phyloP scores from a whole-genome alignment of 2,797 vertebrate species.

The Cyclura pinguis region DNA sequence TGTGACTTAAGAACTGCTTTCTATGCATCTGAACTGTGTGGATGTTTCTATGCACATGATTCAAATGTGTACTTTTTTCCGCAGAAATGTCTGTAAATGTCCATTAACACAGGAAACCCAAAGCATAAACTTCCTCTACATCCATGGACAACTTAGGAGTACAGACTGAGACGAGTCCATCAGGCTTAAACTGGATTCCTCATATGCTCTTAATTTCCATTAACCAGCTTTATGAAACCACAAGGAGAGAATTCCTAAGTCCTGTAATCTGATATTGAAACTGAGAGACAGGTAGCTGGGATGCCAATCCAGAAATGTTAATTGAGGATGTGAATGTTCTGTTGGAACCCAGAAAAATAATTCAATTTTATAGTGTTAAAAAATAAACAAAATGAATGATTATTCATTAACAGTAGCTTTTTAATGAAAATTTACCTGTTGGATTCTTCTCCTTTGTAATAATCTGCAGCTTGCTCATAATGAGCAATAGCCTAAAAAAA shows the following conservation, averaged over 20 bases:
- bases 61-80: neutral
- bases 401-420: neutral
- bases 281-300: neutral
- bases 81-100: neutral
- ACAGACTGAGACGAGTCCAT: neutral
- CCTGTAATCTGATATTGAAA: neutral
- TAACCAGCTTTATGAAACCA: neutral
- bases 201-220: neutral
- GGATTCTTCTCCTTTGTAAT: conserved; percentile 99
- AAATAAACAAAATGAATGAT: neutral
- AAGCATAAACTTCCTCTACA: neutral
- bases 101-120: neutral
- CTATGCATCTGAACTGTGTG: too few species aligned
- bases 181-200: neutral
- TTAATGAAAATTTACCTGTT: conserved; percentile 86
- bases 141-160: neutral
- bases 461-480: conserved; percentile 98
- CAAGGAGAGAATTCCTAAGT: neutral
- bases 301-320: neutral
- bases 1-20: too few species aligned
- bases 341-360: neutral
- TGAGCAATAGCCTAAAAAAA: conserved; percentile 92
- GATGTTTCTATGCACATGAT: neutral
- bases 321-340: neutral
- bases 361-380: neutral